A percentile compares a stretch with the other conserved stretches of the same genome.
phyloP scores from a whole-genome alignment of 2,888 invertebrate genomes.

The Coleophora flavipennella region DNA sequence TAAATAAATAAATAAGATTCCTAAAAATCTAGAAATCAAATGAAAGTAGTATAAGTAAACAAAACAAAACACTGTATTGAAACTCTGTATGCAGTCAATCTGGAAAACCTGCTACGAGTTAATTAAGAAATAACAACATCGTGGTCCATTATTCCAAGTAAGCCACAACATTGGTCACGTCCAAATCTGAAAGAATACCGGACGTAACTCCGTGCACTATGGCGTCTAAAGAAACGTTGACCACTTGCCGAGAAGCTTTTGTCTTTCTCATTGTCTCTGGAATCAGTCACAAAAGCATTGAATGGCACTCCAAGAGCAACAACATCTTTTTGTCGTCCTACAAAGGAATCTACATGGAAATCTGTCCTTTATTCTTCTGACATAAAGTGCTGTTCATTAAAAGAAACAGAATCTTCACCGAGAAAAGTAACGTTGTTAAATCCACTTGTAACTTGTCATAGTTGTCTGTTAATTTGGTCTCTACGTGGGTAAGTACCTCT shows the following conservation, averaged over 20 bases:
- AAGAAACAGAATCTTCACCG: conserved; percentile 4
- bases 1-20: too few species aligned
- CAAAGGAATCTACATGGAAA: conserved; percentile 16
- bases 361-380: conserved; percentile 18
- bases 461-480: conserved; percentile 65
- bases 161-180: conserved; percentile 18
- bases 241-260: conserved; percentile 57
- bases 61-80: too few species aligned
- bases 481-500: conserved; percentile 40
- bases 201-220: conserved; percentile 29
- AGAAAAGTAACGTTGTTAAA: conserved; percentile 27
- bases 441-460: conserved; percentile 66
- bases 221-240: conserved; percentile 48
- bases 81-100: too few species aligned
- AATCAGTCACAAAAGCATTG: conserved; percentile 47
- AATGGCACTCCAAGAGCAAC: conserved; percentile 37
- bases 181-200: conserved; percentile 30
- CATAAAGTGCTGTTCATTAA: conserved; percentile 16
- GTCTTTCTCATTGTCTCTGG: conserved; percentile 59
- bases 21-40: too few species aligned
- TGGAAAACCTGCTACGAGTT: too few species aligned
- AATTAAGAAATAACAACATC: too few species aligned
- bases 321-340: conserved; percentile 18
- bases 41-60: too few species aligned
- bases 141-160: too few species aligned